A percentile compares a stretch with the other conserved stretches of the same genome.
These are phyloP conservation scores for Rhopalosiphum nymphaeae DNA, from an alignment of 2,888 invertebrate species.

Conservation along the genomic window DNA sequence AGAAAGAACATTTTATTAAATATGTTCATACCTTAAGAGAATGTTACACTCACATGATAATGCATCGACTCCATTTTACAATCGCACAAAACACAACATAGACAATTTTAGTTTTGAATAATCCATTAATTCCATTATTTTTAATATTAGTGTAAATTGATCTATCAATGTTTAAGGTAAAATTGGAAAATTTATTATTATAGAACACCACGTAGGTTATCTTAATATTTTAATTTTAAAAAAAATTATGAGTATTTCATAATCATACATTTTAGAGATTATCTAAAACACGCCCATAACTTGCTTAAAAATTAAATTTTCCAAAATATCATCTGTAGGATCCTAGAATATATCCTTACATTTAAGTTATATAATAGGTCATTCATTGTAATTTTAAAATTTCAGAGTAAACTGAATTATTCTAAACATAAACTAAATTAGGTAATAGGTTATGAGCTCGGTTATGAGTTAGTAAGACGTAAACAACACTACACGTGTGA, in stretches of 20 bases:
- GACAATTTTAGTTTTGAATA: background rate
- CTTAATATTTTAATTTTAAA: background rate
- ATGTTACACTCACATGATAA: background rate
- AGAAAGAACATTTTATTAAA: too few relatives aligned
- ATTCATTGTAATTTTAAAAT: background rate
- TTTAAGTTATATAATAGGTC: background rate
- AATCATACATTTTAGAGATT: background rate
- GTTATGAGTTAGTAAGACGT: too few relatives aligned
- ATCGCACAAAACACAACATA: background rate
- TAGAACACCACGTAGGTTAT: too few relatives aligned
- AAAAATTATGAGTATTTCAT: background rate
- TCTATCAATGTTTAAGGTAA: background rate
- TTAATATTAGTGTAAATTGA: background rate
- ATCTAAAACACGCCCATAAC: background rate
- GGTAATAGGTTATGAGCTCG: background rate
- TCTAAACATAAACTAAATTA: background rate
- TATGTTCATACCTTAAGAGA: background rate
- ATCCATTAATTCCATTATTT: background rate
- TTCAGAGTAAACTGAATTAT: background rate
- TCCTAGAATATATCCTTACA: background rate
- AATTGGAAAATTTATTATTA: too few relatives aligned
- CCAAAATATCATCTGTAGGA: background rate
- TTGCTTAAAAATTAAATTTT: background rate
- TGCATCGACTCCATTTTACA: background rate
- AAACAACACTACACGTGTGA: too few relatives aligned